phyloP scores from a whole-genome alignment of 2,113 vertebrate species.

The Oryzias curvinotus region DNA sequence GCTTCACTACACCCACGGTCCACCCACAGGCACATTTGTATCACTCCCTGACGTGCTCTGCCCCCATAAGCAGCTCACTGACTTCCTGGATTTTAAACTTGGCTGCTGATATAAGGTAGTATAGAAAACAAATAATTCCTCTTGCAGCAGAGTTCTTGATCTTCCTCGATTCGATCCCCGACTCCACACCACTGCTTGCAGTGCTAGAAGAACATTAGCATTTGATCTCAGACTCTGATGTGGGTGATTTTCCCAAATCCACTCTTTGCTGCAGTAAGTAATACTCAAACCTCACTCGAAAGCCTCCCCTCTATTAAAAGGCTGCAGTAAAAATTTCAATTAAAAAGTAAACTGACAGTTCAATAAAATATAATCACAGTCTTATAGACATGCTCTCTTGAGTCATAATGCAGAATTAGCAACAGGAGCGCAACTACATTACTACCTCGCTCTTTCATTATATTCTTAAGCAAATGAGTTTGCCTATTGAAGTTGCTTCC shows the following conservation, averaged over 20 bases:
- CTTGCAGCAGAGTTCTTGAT: slow-evolving; percentile 47
- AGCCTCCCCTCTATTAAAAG: slow-evolving; percentile 39
- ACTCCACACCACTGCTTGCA: slow-evolving; percentile 21
- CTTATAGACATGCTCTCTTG: slow-evolving; percentile 44
- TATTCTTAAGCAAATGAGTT: slow-evolving; percentile 70
- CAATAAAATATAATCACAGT: slow-evolving; percentile 53
- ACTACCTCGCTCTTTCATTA: slow-evolving; percentile 65
- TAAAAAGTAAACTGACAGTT: not conserved
- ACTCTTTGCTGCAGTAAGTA: slow-evolving; percentile 14
- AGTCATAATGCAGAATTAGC: slow-evolving; percentile 43
- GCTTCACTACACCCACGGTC: slow-evolving; percentile 44
- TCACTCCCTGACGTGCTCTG: slow-evolving; percentile 48
- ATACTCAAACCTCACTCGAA: slow-evolving; percentile 26
- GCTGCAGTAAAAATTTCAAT: not conserved
- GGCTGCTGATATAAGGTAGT: slow-evolving; percentile 24
- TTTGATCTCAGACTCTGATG: slow-evolving; percentile 33
- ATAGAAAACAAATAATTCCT: slow-evolving; percentile 56
- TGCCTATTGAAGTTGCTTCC: slow-evolving; percentile 72
- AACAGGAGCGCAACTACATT: slow-evolving; percentile 33
- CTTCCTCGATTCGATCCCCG: slow-evolving; percentile 37
- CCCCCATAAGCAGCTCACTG: slow-evolving; percentile 30
- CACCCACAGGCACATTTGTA: slow-evolving; percentile 58
- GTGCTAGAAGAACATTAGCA: slow-evolving; percentile 35
- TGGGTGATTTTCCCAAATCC: slow-evolving; percentile 25
- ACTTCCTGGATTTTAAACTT: slow-evolving; percentile 38